These are phyloP conservation scores for Gymnocypris eckloni DNA, from an alignment of 2,797 vertebrate genomes.

Conservation along the genomic window DNA sequence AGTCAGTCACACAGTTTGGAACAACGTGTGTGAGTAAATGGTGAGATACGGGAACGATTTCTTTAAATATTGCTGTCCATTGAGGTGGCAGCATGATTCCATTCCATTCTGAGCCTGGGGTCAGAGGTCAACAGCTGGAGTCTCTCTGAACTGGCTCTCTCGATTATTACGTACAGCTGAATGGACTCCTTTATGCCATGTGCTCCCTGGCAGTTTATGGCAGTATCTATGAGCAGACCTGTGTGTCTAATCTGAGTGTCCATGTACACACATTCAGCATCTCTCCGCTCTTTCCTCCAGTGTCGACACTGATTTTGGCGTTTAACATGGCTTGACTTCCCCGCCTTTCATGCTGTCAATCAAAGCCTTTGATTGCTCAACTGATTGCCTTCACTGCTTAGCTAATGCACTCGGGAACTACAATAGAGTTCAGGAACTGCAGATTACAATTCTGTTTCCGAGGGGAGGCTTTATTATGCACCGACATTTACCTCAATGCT, in stretches of 20 bases:
- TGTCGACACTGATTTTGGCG: slow-evolving; percentile 35
- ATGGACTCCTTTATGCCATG: slow-evolving; percentile 16
- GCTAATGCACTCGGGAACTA: slow-evolving; percentile 26
- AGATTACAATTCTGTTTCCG: slow-evolving; percentile 35
- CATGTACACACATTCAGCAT: slow-evolving; percentile 32
- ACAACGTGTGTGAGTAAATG: neutral
- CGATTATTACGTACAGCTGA: slow-evolving; percentile 17
- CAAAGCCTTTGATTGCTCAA: slow-evolving; percentile 43
- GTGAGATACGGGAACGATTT: neutral
- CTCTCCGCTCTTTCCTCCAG: neutral
- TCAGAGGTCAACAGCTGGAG: slow-evolving; percentile 52
- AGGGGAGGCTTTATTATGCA: slow-evolving; percentile 46
- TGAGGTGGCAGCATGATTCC: slow-evolving; percentile 6
- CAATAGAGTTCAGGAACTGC: slow-evolving; percentile 39
- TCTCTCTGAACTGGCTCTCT: slow-evolving; percentile 52
- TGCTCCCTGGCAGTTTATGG: neutral
- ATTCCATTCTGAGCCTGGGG: slow-evolving; percentile 24
- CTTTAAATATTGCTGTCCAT: neutral
- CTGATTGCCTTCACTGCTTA: slow-evolving; percentile 45
- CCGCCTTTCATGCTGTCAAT: slow-evolving; percentile 44
- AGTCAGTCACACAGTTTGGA: neutral
- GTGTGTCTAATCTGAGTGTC: slow-evolving; percentile 12
- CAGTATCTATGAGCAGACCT: neutral
- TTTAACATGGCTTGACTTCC: slow-evolving; percentile 47
- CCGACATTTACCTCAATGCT: slow-evolving; percentile 42